Base-by-base conservation (phyloP, 1,140 invertebrate genomes). In the Sitodiplosis mosellana region DNA sequence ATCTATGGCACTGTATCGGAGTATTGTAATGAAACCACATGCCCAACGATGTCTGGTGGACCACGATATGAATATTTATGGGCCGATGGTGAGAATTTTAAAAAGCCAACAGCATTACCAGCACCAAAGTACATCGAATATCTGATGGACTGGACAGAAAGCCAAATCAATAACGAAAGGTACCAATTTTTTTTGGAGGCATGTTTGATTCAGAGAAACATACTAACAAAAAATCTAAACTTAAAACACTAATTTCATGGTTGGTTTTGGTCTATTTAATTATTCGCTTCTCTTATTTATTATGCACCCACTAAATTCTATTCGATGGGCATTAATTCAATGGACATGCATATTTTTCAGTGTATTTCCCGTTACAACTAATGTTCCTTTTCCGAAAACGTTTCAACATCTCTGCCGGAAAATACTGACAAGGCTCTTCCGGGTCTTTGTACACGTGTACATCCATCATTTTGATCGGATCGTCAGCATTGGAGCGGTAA, bases 391-490 rank as follows among this genome's bases (percentile, higher is more conserved):
- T 69, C 90, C 90, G 11, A 88, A 82, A 61, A 83, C 83, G 46
- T 95, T 92, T 68, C 50, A 69, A 37, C 66, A 73, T 12, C 68
- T 83, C 2, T 89, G 87, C 58, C 81, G 86, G 57, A 94, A 94
- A 68, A 91, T 94, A 52, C 65, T 94, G 41, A 90, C 88, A 0
- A 69, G 90, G 48, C 66, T 94, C n/a, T 94, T 91, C 62, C 69
- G 90, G 56, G 88, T 94, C 1, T 94, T 94, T 70, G 90, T 94
- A 1, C 90, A 94, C 68, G 87, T 94, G n/a, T 95, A 94, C 60
- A 93, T 95, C 53, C 90, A 95, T 68, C 90, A 95, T 67, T 94
- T 94, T 71, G 89, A 94, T 63, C 75, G 86, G 58, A 76, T 94
- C 51, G 78, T 88, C 27, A 75, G 80, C 20, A 83, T 93, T 56